phyloP scores from a whole-genome alignment of 2,113 vertebrate species.

The Verasper variegatus region DNA sequence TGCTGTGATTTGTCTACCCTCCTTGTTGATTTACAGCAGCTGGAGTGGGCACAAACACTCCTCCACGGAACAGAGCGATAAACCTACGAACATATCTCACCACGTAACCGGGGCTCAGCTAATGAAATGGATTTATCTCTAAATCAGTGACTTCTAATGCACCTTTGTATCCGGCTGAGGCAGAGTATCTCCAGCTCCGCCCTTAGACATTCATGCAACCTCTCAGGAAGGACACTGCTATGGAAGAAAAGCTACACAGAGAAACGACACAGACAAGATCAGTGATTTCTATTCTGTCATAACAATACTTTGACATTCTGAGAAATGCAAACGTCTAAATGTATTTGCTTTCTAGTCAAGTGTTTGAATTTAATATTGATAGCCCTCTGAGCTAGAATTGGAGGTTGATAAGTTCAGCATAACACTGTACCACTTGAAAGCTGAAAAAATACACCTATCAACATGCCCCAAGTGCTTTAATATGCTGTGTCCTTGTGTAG shows the following conservation, averaged over 20 bases:
- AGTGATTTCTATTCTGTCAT: neutral
- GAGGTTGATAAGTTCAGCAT: neutral
- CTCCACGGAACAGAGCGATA: constrained; percentile 23
- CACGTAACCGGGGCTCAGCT: constrained; percentile 6
- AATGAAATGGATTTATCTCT: constrained; percentile 68
- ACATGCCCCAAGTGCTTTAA: neutral
- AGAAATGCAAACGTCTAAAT: neutral
- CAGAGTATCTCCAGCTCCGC: constrained; percentile 36
- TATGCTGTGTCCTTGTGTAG: neutral
- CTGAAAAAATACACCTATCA: too few relatives aligned
- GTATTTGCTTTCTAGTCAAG: neutral
- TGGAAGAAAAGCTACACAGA: neutral
- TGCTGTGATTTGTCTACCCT: constrained; percentile 51
- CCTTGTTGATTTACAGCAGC: constrained; percentile 65
- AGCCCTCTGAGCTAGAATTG: neutral
- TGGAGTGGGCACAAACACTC: constrained; percentile 53
- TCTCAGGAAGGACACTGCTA: constrained; percentile 11
- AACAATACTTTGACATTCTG: neutral
- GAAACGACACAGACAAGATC: neutral
- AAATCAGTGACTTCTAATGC: constrained; percentile 51
- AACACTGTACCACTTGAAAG: neutral
- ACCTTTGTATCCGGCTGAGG: constrained; percentile 32
- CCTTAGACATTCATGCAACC: constrained; percentile 35
- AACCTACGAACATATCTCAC: constrained; percentile 53
- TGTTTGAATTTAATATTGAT: neutral